phyloP scores from a whole-genome alignment of 2,797 vertebrate species.

The Tapera naevia region DNA sequence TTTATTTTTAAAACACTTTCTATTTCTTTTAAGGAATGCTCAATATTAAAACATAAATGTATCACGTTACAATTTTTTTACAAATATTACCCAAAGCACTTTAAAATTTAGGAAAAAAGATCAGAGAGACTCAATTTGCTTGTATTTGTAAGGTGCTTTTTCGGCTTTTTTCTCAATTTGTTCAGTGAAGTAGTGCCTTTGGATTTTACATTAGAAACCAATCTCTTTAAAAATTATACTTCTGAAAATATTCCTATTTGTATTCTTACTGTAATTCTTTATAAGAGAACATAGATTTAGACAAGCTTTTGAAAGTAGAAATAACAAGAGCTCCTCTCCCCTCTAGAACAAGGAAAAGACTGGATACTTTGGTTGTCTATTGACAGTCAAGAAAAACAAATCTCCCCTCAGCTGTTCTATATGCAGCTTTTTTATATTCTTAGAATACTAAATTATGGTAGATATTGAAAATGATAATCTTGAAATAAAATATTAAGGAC shows the following conservation, averaged over 20 bases:
- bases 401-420: neutral
- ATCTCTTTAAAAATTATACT: neutral
- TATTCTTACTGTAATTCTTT: neutral
- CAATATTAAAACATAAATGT: neutral
- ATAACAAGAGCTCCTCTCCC: neutral
- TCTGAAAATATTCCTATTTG: neutral
- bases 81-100: neutral
- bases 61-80: neutral
- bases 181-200: neutral
- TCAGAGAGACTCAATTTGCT: neutral
- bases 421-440: neutral
- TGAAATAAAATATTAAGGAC: conserved; percentile 15
- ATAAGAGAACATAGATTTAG: neutral
- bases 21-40: neutral
- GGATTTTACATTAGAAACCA: neutral
- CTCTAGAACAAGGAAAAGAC: neutral
- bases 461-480: neutral
- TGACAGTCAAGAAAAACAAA: neutral
- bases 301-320: neutral
- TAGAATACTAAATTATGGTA: neutral
- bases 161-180: neutral
- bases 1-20: too few species aligned
- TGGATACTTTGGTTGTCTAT: neutral
- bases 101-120: neutral
- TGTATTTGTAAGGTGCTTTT: neutral